Conservation (phyloP, 2,888 invertebrate species). For the Drosophila prolongata region DNA sequence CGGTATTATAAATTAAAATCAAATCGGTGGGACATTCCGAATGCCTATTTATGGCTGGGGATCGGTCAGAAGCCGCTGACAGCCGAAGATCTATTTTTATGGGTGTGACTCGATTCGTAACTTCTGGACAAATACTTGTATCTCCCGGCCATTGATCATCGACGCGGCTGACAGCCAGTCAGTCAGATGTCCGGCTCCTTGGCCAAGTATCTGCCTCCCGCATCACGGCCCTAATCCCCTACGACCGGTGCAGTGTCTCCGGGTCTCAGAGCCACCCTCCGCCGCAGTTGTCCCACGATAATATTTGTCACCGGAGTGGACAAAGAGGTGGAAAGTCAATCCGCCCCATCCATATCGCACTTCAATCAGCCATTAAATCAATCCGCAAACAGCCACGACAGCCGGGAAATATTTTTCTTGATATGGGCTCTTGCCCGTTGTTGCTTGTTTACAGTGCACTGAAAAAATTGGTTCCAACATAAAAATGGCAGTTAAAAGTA, state of each 20-base stretch:
- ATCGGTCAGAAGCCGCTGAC: slow-evolving; percentile 7
- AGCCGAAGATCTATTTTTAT: slow-evolving; percentile 21
- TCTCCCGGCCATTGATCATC: slow-evolving; percentile 21
- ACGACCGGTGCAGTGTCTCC: slow-evolving; percentile 4
- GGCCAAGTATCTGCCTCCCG: neutral
- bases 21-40: slow-evolving; percentile 47
- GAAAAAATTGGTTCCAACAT: neutral
- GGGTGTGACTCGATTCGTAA: slow-evolving; percentile 18
- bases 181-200: slow-evolving; percentile 4
- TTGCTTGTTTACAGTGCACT: slow-evolving; percentile 6
- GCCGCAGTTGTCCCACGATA: slow-evolving; percentile 10
- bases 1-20: slow-evolving; percentile 58
- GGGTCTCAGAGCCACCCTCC: slow-evolving; percentile 2
- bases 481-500: no score
- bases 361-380: slow-evolving; percentile 42
- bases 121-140: slow-evolving; percentile 1
- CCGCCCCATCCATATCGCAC: slow-evolving; percentile 26
- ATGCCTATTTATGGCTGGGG: slow-evolving; percentile 44
- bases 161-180: slow-evolving; percentile 23
- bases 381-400: slow-evolving; percentile 48
- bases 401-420: slow-evolving; percentile 33
- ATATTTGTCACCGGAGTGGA: slow-evolving; percentile 36
- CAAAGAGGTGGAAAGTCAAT: slow-evolving; percentile 32
- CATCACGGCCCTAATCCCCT: slow-evolving; percentile 8
- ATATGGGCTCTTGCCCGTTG: slow-evolving; percentile 14